phyloP scores from a whole-genome alignment of 2,888 invertebrate species.

The Lithophane semibrunnea region DNA sequence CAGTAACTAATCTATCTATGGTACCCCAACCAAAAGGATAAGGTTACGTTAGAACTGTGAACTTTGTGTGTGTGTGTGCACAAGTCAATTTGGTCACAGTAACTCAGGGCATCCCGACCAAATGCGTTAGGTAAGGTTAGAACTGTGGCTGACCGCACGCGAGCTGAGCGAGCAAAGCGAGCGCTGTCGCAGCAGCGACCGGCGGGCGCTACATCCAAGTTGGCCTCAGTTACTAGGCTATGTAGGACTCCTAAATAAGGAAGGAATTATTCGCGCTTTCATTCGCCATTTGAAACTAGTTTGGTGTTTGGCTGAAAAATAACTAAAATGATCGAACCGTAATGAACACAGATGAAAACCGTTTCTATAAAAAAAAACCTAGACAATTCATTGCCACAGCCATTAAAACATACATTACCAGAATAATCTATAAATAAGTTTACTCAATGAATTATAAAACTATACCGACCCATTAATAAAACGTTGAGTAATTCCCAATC shows the following conservation, averaged over 20 bases:
- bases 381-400: background rate
- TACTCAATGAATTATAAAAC: conserved; percentile 48
- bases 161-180: background rate
- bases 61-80: too few relatives aligned
- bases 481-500: conserved; percentile 41
- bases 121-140: background rate
- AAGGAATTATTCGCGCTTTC: background rate
- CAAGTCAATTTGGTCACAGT: too few relatives aligned
- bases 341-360: background rate
- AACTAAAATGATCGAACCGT: background rate
- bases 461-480: conserved; percentile 37
- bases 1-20: background rate
- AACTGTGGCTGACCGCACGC: too few relatives aligned
- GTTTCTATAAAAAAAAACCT: background rate
- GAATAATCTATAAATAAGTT: conserved; percentile 23
- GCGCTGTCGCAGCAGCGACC: background rate
- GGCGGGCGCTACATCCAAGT: background rate
- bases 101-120: background rate
- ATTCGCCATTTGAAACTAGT: background rate
- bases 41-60: background rate
- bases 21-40: too few relatives aligned
- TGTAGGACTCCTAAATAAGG: background rate
- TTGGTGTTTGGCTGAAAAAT: background rate
- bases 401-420: background rate
- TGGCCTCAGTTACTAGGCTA: background rate